Evolutionary conservation across 2,888 invertebrate genomes (phyloP), one percentile per base, ranked within the genome.

Genomic region (Perithous albicinctus): DNA sequence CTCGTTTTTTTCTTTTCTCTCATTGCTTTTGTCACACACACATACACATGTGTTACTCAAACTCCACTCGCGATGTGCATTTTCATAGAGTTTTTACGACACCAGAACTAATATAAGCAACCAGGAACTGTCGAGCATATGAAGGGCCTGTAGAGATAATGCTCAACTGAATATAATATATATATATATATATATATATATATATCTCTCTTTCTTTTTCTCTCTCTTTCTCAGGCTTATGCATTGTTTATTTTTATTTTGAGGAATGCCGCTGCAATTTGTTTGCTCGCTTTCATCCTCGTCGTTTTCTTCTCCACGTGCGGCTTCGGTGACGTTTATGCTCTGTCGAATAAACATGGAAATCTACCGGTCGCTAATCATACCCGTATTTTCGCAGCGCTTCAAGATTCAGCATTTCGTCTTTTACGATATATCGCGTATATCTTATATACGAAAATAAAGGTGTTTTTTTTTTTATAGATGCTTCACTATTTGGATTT

Each of bases 271-370:
- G 12, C 51, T 35, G 7, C 15, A 18, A 0, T 29, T 48, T 23
- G n/a, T 38, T 54, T 38, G 26, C 23, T 61, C 20, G n/a, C 54
- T 26, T 35, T 69, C 46, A 38, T 8, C 1, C n/a, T 26, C 38
- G 41, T 23, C 12, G 38, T 69, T 54, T 35, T 26, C 23, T 12
- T 51, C 38, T 51, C 54, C 35, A 12, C 38, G 69, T 38, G 69
- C 20, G 29, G 35, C 41, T 26, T n/a, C 29, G 26, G 8, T 38
- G 51, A 51, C 15, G 41, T 35, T 51, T 38, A 54, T 10, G 38
- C 54, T 23, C 23, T n/a, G 38, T 23, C 69, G 23, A 69, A 54
- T 69, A 54, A 69, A 69, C 23, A 38, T 38, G 54, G 38, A 69
- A 69, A 69, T 54, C 38, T 69, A 26, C n/a, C 29, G 69, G 26